phyloP scores from a whole-genome alignment of 2,888 invertebrate species.

The Cotesia congregata region DNA sequence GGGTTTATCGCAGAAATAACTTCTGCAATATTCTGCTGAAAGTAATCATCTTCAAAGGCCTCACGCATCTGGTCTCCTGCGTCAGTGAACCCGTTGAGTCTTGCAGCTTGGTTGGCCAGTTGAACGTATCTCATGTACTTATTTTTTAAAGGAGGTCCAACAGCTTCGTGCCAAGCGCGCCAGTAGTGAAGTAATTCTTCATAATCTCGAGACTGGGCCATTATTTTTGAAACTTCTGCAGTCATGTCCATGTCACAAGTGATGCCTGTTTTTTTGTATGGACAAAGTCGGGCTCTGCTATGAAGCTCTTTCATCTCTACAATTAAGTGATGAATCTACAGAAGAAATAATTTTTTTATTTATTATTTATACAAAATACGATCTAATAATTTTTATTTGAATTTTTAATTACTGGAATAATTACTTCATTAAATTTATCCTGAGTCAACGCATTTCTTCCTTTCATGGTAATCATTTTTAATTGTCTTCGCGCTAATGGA shows the following conservation, averaged over 20 bases:
- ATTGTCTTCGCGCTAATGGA: slow-evolving; percentile 77
- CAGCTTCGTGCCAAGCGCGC: slow-evolving; percentile 85
- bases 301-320: slow-evolving; percentile 86
- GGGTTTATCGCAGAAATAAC: slow-evolving; percentile 73
- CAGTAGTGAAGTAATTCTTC: slow-evolving; percentile 83
- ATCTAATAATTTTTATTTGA: slow-evolving; percentile 2
- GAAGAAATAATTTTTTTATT: slow-evolving; percentile 10
- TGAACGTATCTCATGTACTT: slow-evolving; percentile 85
- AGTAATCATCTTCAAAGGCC: slow-evolving; percentile 80
- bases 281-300: slow-evolving; percentile 80
- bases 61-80: slow-evolving; percentile 86
- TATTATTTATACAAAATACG: background rate
- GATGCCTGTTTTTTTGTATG: slow-evolving; percentile 72
- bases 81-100: slow-evolving; percentile 81
- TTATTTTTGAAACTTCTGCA: slow-evolving; percentile 72
- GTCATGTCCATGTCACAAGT: slow-evolving; percentile 67
- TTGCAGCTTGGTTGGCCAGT: slow-evolving; percentile 84
- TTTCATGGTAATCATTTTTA: slow-evolving; percentile 79
- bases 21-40: slow-evolving; percentile 74
- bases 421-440: slow-evolving; percentile 81
- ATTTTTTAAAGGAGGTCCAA: slow-evolving; percentile 82
- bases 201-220: slow-evolving; percentile 82
- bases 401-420: slow-evolving; percentile 22
- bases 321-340: slow-evolving; percentile 79
- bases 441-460: slow-evolving; percentile 83